Evolutionary conservation across 2,888 invertebrate genomes (phyloP).

Genomic region (Drosophila ezoana): DNA sequence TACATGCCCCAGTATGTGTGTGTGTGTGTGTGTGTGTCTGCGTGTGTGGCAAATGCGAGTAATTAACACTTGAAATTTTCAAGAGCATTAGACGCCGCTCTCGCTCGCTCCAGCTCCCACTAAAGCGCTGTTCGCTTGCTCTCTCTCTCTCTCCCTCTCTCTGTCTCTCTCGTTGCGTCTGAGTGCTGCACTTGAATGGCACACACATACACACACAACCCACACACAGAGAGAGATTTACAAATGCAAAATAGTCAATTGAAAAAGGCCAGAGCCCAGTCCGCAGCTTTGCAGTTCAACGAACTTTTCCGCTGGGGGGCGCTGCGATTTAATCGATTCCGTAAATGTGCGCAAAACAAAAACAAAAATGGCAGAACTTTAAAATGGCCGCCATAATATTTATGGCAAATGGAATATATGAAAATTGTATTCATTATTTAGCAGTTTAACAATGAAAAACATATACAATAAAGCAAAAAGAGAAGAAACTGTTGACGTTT

Average conservation of each 20-base stretch:
- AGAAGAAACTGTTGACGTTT: constrained; percentile 23
- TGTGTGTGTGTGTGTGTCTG: constrained; percentile 24
- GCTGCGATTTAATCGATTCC: constrained; percentile 49
- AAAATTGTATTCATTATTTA: constrained; percentile 41
- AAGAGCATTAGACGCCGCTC: constrained; percentile 73
- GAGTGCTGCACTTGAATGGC: constrained; percentile 66
- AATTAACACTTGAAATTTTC: constrained; percentile 79
- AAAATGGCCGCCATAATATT: constrained; percentile 72
- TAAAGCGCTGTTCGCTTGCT: background rate
- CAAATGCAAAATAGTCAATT: constrained; percentile 64
- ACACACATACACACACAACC: constrained; percentile 25
- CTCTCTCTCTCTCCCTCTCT: constrained; percentile 12
- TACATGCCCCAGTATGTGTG: constrained; percentile 37
- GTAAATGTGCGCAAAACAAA: background rate
- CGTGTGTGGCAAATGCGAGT: constrained; percentile 62
- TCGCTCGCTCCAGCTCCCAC: constrained; percentile 26
- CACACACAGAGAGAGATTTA: constrained; percentile 8
- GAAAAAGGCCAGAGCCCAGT: constrained; percentile 50
- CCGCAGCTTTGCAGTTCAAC: constrained; percentile 61
- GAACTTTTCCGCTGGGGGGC: constrained; percentile 51
- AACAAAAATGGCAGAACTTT: constrained; percentile 40
- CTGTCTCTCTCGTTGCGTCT: constrained; percentile 34
- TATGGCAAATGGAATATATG: constrained; percentile 55
- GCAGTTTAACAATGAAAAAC: constrained; percentile 43
- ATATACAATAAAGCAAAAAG: background rate